Evolutionary conservation across 2,888 invertebrate species (phyloP), one percentile per base, ranked within the genome.

Genomic region (Helicoverpa assulta): DNA sequence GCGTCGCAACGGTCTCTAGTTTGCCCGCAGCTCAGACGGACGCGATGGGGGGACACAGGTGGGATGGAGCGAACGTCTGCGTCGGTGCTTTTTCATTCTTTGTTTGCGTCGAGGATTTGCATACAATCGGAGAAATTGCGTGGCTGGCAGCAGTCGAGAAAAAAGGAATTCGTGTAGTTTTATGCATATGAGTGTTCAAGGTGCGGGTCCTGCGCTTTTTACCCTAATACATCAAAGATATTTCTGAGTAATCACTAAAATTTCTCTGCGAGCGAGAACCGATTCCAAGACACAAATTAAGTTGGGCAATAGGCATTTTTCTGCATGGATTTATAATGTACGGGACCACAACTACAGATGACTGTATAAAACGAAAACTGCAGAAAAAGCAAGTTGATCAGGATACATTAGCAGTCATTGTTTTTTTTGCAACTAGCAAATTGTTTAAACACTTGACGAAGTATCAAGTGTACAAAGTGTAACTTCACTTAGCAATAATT

Each of bases 41-140:
- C 87, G 87, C 82, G 80, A 82, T 82, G 78, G 86, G 85, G 82
- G 86, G 86, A 85, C 90, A 91, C 92, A 91, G 92, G 91, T 92
- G 91, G 90, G 89, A 89, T 85, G 83, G 86, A 89, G 85, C 86
- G 88, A 91, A 91, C 91, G 92, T 93, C 92, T 93, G 89, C 89
- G 87, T 91, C 90, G 88, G 89, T 91, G 90, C 91, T 93, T 93
- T 94, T 94, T 93, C 93, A 93, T 92, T 93, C 94, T 93, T 94
- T 95, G 94, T 94, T 94, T 95, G 92, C 91, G 84, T 86, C 84
- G 87, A 91, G 93, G 94, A 94, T 95, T 95, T 94, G 93, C 94
- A 95, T 94, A 94, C 94, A 95, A 94, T 94, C 92, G 93, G 92
- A 91, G 93, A 94, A 94, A 94, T 95, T 94, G 93, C 93, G 92